Conservation (phyloP, 2,113 vertebrate genomes). For the Rhinogobius similis region DNA sequence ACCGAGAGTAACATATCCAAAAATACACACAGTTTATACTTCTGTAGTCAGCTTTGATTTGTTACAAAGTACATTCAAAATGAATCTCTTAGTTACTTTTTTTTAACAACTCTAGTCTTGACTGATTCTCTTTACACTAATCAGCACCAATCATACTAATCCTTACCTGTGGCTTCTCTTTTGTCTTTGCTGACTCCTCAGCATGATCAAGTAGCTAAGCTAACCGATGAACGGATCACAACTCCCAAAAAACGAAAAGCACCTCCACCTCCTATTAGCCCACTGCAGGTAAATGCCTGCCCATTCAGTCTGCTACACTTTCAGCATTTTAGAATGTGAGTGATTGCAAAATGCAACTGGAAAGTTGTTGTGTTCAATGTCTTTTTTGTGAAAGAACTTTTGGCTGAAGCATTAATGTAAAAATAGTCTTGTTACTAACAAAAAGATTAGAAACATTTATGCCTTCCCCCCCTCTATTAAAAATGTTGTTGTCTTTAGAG, state of each 20-base stretch:
- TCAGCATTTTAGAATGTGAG: conserved; percentile 17
- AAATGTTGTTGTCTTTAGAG: conserved; percentile 35
- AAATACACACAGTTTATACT: not conserved
- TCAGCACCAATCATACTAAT: conserved; percentile 56
- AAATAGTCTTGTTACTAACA: conserved; percentile 2
- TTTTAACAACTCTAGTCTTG: conserved; percentile 23
- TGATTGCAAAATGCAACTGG: not conserved
- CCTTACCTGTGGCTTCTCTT: conserved; percentile 37
- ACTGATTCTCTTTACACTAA: conserved; percentile 64
- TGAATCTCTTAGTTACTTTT: conserved; percentile 3
- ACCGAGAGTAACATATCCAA: not conserved
- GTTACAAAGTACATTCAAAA: conserved; percentile 4
- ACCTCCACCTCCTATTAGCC: conserved; percentile 96
- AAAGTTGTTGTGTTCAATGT: not conserved
- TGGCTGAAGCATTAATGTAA: not conserved
- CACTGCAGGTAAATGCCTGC: conserved; percentile 88
- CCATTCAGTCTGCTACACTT: conserved; percentile 29
- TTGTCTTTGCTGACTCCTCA: conserved; percentile 83
- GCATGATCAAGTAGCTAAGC: conserved; percentile 96
- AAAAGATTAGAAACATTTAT: not conserved
- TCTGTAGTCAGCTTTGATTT: conserved; percentile 6
- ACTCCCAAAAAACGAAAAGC: conserved; percentile 99
- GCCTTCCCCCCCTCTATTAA: not conserved
- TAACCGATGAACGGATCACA: conserved; percentile 96
- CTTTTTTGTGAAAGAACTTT: not conserved